Evolutionary conservation across 2,888 invertebrate genomes (phyloP), one percentile per base, ranked within the genome.

Genomic region (Phalera bucephala): DNA sequence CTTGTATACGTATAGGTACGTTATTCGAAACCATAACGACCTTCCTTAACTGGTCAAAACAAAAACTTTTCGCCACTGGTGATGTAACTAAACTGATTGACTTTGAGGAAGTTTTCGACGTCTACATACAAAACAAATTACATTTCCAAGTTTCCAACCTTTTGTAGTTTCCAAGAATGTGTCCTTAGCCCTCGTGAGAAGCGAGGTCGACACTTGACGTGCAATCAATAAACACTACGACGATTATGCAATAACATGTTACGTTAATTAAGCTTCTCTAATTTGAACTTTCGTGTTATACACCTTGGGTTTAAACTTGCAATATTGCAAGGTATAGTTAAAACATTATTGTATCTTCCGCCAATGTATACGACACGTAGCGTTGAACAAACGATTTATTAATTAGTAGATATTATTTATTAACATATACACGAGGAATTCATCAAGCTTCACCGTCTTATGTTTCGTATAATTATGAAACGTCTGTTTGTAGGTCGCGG

Each of bases 141-240:
- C 39, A 38, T 30, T 34, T 38, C 36, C 35, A 38, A 40, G 40
- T 41, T 47, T 36, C 39, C 47, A 38, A 49, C 45, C 43, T 42
- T 52, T 51, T 45, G 58, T 56, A 27, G 48, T 40, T 63, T 64
- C 68, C 51, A 52, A 64, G 67, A 71, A 70, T 33, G 35, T 37
- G 53, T 60, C 62, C 61, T 70, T 41, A 59, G 60, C 53, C 59
- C 62, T 65, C 36, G 47, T 53, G 45, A 40, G 47, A 57, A 50
- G 54, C 39, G 40, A 51, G 40, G 45, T 52, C 52, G 48, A 41
- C 52, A 47, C 46, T 47, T 40, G 28, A 38, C 45, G 38, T 41
- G 50, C 53, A 58, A 63, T 56, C 42, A 50, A 57, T 49, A 55
- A 48, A 51, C 40, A 55, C 36, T 31, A 36, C 13, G 3, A 1